These are phyloP conservation scores for Drosophila kambysellisi DNA, from an alignment of 2,888 invertebrate genomes.

Conservation along the genomic window DNA sequence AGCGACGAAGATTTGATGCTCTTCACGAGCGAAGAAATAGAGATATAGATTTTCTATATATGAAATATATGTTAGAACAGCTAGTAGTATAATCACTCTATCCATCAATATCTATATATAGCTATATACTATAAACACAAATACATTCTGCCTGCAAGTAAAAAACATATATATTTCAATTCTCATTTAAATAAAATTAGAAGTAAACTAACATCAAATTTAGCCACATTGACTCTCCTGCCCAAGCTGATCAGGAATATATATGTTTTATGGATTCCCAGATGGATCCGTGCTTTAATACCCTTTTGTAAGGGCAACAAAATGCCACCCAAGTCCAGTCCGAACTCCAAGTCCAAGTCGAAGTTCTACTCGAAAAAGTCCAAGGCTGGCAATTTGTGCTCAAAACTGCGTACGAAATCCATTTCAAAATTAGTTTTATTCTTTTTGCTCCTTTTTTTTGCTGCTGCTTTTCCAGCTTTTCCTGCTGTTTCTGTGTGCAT, in stretches of 20 bases:
- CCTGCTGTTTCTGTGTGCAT: slow-evolving; percentile 16
- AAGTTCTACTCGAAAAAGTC: slow-evolving; percentile 19
- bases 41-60: no score
- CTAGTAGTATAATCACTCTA: neutral
- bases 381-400: slow-evolving; percentile 73
- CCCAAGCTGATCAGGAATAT: neutral
- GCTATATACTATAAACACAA: neutral
- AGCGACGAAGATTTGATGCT: neutral
- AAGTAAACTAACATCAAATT: no score
- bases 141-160: neutral
- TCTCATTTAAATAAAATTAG: neutral
- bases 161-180: neutral
- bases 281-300: neutral
- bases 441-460: slow-evolving; percentile 29
- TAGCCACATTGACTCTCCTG: neutral
- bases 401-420: slow-evolving; percentile 79
- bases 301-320: neutral
- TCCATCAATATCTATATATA: neutral
- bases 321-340: slow-evolving; percentile 11
- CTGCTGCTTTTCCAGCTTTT: slow-evolving; percentile 8
- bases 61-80: neutral
- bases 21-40: neutral
- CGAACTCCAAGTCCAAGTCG: slow-evolving; percentile 39
- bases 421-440: slow-evolving; percentile 80
- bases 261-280: neutral